Conservation (phyloP, 2,113 vertebrate species). For the Larimichthys polyactis region DNA sequence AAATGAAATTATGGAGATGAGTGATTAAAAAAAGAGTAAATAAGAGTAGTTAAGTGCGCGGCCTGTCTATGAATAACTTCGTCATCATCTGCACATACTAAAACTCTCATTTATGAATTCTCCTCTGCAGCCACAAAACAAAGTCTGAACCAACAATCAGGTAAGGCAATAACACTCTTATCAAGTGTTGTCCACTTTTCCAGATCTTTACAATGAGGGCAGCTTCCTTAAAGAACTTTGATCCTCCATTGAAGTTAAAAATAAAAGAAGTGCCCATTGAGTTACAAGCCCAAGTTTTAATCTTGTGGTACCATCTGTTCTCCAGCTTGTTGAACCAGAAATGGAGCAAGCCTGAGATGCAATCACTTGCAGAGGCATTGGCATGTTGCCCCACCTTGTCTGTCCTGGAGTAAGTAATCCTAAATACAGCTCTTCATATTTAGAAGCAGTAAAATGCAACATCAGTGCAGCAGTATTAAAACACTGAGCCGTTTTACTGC, state of each 20-base stretch:
- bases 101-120: neutral
- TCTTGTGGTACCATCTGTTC: neutral
- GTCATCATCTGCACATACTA: neutral
- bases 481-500: no score
- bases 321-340: slow-evolving; percentile 75
- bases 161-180: slow-evolving; percentile 38
- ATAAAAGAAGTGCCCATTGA: neutral
- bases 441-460: no score
- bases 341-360: slow-evolving; percentile 64
- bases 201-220: neutral
- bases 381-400: slow-evolving; percentile 54
- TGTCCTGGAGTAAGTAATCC: slow-evolving; percentile 77
- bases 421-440: neutral
- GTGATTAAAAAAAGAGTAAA: no score
- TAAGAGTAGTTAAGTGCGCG: neutral
- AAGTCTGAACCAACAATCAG: slow-evolving; percentile 55
- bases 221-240: slow-evolving; percentile 38
- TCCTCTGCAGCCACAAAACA: slow-evolving; percentile 33
- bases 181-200: neutral
- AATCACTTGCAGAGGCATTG: slow-evolving; percentile 66
- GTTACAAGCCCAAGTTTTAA: neutral
- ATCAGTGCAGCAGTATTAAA: no score
- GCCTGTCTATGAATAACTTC: neutral
- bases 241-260: slow-evolving; percentile 2
- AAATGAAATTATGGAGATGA: no score